These are phyloP conservation scores for Gobiocypris rarus DNA, from an alignment of 2,113 vertebrate species.

Conservation along the genomic window DNA sequence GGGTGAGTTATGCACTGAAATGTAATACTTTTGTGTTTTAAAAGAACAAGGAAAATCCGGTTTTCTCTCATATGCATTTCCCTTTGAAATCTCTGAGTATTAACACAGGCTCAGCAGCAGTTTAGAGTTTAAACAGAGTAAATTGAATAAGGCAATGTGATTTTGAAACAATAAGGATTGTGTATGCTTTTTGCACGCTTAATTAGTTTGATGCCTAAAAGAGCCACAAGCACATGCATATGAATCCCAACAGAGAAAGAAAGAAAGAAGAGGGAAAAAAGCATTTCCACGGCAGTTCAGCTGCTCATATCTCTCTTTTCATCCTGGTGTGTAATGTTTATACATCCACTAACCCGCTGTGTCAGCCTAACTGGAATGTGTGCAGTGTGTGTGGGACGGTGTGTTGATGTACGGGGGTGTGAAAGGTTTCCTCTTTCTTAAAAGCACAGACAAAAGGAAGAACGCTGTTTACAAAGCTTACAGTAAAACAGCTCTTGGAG, in stretches of 20 bases:
- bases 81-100: background rate
- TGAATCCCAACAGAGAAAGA: slow-evolving; percentile 22
- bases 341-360: slow-evolving; percentile 46
- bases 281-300: slow-evolving; percentile 47
- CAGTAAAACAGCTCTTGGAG: slow-evolving; percentile 36
- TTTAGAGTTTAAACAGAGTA: slow-evolving; percentile 1
- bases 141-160: background rate
- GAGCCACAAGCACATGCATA: slow-evolving; percentile 2
- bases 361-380: slow-evolving; percentile 48
- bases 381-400: slow-evolving; percentile 32
- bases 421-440: slow-evolving; percentile 47
- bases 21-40: background rate
- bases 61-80: background rate
- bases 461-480: slow-evolving; percentile 46
- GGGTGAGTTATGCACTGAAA: background rate
- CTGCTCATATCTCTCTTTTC: slow-evolving; percentile 44
- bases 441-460: slow-evolving; percentile 44
- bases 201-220: slow-evolving; percentile 19
- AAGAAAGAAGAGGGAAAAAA: slow-evolving; percentile 41
- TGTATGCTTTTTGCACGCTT: slow-evolving; percentile 20
- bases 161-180: slow-evolving; percentile 25
- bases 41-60: slow-evolving; percentile 7
- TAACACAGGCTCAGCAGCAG: slow-evolving; percentile 25
- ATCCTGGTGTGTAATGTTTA: slow-evolving; percentile 45
- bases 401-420: slow-evolving; percentile 46